Percentiles rank a stretch among this genome's conserved stretches.
These are phyloP conservation scores for Labroides dimidiatus DNA, from an alignment of 2,797 vertebrate species.

Conservation along the genomic window DNA sequence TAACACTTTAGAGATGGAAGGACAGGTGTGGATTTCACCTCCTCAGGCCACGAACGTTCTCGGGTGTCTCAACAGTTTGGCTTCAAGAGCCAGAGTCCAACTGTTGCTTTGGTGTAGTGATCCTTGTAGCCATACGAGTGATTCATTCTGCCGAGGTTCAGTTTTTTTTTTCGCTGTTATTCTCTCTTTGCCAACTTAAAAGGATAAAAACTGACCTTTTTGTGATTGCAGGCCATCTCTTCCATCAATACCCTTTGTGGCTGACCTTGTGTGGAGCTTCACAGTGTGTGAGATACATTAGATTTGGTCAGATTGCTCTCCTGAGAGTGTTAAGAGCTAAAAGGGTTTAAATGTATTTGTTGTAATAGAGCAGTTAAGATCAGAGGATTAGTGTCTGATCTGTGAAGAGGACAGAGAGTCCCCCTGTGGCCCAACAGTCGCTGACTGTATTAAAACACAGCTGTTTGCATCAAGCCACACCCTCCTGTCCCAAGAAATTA, in stretches of 20 bases:
- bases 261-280: background rate
- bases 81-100: constrained; percentile 39
- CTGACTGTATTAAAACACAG: constrained; percentile 65
- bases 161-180: background rate
- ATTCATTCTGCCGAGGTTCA: constrained; percentile 13
- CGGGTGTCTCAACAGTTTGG: constrained; percentile 58
- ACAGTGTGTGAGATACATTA: constrained; percentile 38
- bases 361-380: constrained; percentile 59
- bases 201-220: constrained; percentile 24
- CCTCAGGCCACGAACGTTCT: constrained; percentile 62
- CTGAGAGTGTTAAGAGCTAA: constrained; percentile 30
- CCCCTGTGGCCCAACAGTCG: constrained; percentile 42
- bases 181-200: constrained; percentile 13
- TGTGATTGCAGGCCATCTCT: background rate
- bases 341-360: constrained; percentile 63
- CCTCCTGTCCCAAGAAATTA: too few relatives aligned
- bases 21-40: constrained; percentile 71
- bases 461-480: constrained; percentile 47
- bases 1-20: constrained; percentile 29
- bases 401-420: constrained; percentile 46
- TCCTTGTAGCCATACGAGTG: constrained; percentile 23
- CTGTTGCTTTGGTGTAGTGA: constrained; percentile 42
- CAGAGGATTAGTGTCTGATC: constrained; percentile 58
- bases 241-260: constrained; percentile 18
- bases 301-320: constrained; percentile 40